phyloP scores from a whole-genome alignment of 1,140 invertebrate genomes.

The Calycopis cecrops region DNA sequence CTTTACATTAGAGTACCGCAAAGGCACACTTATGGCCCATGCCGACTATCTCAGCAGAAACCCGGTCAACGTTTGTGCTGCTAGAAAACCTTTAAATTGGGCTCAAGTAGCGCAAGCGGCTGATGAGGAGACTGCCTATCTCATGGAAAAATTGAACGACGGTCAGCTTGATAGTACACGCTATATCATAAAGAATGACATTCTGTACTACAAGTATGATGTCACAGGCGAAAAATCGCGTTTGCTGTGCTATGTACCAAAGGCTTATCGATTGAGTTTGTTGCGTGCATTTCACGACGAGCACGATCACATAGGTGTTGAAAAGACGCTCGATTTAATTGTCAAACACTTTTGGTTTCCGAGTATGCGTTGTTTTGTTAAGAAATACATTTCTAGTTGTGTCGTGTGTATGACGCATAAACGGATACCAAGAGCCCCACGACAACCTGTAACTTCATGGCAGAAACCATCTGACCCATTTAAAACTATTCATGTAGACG shows the following conservation, averaged over 20 bases:
- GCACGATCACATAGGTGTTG: slow-evolving; percentile 20
- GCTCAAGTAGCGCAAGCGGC: slow-evolving; percentile 19
- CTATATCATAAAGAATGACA: slow-evolving; percentile 3
- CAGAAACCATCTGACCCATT: slow-evolving; percentile 21
- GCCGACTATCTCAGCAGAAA: slow-evolving; percentile 22
- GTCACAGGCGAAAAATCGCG: neutral
- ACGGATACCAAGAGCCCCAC: slow-evolving; percentile 14
- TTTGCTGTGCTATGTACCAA: slow-evolving; percentile 23
- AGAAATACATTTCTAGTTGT: slow-evolving; percentile 22
- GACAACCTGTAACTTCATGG: slow-evolving; percentile 21
- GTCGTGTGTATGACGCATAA: slow-evolving; percentile 18
- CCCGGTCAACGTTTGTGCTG: slow-evolving; percentile 9
- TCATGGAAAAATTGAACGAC: slow-evolving; percentile 14
- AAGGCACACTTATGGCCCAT: slow-evolving; percentile 11
- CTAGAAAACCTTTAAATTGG: slow-evolving; percentile 17
- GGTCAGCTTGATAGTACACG: slow-evolving; percentile 10
- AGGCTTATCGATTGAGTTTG: slow-evolving; percentile 21
- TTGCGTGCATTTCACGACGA: slow-evolving; percentile 25
- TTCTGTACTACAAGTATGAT: neutral
- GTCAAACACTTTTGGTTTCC: slow-evolving; percentile 24
- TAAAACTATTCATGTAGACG: slow-evolving; percentile 14
- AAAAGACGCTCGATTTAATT: slow-evolving; percentile 22
- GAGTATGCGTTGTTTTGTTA: slow-evolving; percentile 14
- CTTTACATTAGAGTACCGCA: slow-evolving; percentile 15
- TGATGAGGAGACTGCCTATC: slow-evolving; percentile 13